These are phyloP conservation scores for Margarornis squamiger DNA, from an alignment of 2,797 vertebrate genomes.

Conservation along the genomic window DNA sequence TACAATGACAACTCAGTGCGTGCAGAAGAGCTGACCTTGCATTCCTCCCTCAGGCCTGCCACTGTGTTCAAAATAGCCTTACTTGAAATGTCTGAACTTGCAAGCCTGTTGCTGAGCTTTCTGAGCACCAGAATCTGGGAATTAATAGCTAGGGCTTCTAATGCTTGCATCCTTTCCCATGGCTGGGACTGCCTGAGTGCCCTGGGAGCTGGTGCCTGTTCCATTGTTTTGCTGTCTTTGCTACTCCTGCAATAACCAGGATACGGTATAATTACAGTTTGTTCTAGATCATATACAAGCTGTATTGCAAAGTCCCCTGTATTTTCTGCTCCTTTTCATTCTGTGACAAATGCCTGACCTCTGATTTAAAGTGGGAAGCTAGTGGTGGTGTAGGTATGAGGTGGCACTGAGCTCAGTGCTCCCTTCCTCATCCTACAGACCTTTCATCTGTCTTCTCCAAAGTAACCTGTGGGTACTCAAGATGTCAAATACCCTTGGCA, in stretches of 20 bases:
- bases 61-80: not conserved
- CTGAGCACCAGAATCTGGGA: not conserved
- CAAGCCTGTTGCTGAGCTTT: not conserved
- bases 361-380: not conserved
- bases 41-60: not conserved
- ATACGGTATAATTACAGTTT: not conserved
- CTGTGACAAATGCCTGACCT: not conserved
- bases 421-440: not conserved
- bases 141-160: not conserved
- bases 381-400: not conserved
- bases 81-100: slow-evolving; percentile 12
- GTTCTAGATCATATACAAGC: not conserved
- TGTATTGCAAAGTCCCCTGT: not conserved
- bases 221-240: not conserved
- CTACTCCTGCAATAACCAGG: not conserved
- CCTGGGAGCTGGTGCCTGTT: not conserved
- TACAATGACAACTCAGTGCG: rapidly evolving
- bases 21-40: not conserved
- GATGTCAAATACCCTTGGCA: not conserved
- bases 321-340: not conserved
- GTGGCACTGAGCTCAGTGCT: not conserved
- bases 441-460: not conserved
- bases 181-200: not conserved
- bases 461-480: not conserved
- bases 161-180: not conserved